Base-by-base conservation (phyloP, 2,888 invertebrate genomes). In the Hyles lineata region DNA sequence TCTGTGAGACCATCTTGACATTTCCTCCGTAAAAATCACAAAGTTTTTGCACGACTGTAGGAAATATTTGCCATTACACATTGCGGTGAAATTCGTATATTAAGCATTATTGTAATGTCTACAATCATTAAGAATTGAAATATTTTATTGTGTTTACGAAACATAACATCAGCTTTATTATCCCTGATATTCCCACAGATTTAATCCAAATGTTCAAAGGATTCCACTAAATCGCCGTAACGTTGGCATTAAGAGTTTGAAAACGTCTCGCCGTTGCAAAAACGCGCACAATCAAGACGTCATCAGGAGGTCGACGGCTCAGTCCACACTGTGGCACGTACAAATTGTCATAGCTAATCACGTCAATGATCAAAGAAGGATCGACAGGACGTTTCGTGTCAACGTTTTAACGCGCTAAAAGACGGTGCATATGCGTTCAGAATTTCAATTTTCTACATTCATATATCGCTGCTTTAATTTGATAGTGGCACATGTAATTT, bases 371-470 rank as follows among this genome's bases (percentile, higher is more conserved):
- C 82, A 80, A 67, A 67, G 76, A 83, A 84, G 85, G 82, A 83
- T 85, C 82, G 82, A 76, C 82, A 83, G 81, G 82, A 81, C 77
- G 77, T 75, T 77, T 76, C 79, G 83, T 80, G 84, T 82, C 79
- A 77, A 70, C 32, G 23, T 23, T 50, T 67, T 19, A 67, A 50
- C 63, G 23, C 50, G 43, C 23, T 67, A 67, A 67, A 21, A 25
- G 60, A 63, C 21, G 21, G 21, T 21, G 5, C 63, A 43, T 21
- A 63, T 63, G n/a, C 43, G 63, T 4, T 43, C n/a, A 17, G 63
- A 23, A 67, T 11, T 11, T 43, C 15, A 50, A 50, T 21, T 50
- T 50, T 43, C 11, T 15, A 11, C 55, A 55, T 55, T n/a, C 55
- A 55, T n/a, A 29, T 29, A n/a, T n/a, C n/a, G n/a, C n/a, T n/a